Base-by-base conservation (phyloP, 2,888 invertebrate genomes). In the Malthinus flaveolus region DNA sequence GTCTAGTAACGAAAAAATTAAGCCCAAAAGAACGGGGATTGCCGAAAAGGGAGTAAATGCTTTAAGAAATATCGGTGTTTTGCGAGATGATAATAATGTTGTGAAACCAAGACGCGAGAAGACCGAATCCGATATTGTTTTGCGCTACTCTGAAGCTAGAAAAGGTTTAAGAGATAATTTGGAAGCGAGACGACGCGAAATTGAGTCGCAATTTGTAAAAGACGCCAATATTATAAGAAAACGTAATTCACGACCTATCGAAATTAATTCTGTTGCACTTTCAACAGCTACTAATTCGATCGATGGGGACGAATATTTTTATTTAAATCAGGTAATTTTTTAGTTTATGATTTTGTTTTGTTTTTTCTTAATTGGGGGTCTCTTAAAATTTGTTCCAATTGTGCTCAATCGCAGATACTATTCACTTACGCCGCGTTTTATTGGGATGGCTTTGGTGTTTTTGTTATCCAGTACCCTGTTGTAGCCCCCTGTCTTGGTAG, bases 121-220 rank as follows among this genome's bases (percentile, higher is more conserved):
- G 83, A 93, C 93, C 74, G 93, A 93, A 81, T 92, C 91, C 61
- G 91, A 91, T 78, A 91, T 93, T 75, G 87, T 91, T 70, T 85
- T 90, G 75, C 84, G 89, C 71, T 87, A 83, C 77, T 80, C 83
- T 47, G 81, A 82, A 59, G 79, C 80, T 58, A 77, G 83, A 52
- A 80, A 80, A 66, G 81, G 81, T 64, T 77, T 81, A 45, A 72
- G 81, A 52, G 80, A 81, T 59, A 80, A 77, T 63, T 68, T 81
- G 65, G 80, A 81, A 62, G 79, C 80, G 10, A 77, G 82, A 62
- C 74, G 81, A 56, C 74, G 75, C 56, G 82, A 82, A 61, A 77
- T 80, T 47, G 81, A 81, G 66, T 69, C 69, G 59, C 77, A 78
- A 61, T 79, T 80, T 66, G 75, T 78, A 33, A 74, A 74, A 62